Percentiles rank a stretch among this genome's conserved stretches.
Conservation (phyloP, 1,140 invertebrate species). For the Drosophila watanabei region DNA sequence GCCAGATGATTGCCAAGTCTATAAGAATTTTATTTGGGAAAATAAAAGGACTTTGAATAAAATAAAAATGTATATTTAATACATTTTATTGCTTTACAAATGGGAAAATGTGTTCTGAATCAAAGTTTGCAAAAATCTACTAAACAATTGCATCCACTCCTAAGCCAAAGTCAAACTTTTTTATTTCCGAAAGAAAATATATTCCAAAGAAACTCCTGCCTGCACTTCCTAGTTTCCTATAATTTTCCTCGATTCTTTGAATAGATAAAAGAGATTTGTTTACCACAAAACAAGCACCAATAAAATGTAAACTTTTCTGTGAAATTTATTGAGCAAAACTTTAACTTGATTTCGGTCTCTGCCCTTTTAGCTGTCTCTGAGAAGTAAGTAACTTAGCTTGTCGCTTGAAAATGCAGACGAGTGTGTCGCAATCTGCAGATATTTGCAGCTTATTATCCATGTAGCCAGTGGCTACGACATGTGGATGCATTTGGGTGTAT, state of each 20-base stretch:
- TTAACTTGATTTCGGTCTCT: conserved; percentile 34
- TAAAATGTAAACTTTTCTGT: conserved; percentile 46
- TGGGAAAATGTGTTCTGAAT: too few species aligned
- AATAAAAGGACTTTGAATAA: neutral
- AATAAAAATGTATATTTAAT: neutral
- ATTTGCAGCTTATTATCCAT: conserved; percentile 52
- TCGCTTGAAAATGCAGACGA: conserved; percentile 40
- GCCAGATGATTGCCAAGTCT: conserved; percentile 9
- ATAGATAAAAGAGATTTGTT: conserved; percentile 47
- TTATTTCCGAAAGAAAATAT: neutral
- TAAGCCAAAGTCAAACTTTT: neutral
- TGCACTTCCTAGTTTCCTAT: conserved; percentile 9
- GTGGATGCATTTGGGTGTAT: conserved; percentile 64
- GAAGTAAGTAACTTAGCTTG: conserved; percentile 28
- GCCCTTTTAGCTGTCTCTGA: neutral
- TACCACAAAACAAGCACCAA: conserved; percentile 38
- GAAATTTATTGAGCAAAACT: conserved; percentile 58
- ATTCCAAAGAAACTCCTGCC: neutral
- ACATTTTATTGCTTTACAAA: neutral
- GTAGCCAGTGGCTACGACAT: conserved; percentile 42
- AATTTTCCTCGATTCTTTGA: conserved; percentile 14
- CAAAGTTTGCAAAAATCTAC: neutral
- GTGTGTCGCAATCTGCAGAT: conserved; percentile 51
- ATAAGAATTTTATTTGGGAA: neutral
- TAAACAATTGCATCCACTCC: neutral